Evolutionary conservation across 2,797 vertebrate species (phyloP).

Genomic region (Nannoperca obscura): DNA sequence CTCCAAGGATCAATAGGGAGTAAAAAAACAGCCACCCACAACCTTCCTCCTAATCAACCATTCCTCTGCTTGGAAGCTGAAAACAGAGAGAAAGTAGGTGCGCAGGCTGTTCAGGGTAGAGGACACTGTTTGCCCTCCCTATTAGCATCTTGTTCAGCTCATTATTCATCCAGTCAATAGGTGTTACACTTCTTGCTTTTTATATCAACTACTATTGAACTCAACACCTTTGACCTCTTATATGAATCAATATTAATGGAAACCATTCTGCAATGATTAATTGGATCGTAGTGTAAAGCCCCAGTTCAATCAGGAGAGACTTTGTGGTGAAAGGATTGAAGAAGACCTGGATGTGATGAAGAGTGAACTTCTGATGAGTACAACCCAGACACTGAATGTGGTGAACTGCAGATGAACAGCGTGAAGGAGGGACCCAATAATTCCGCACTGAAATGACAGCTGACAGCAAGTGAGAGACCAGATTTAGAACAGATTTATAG

Average conservation of each 20-base stretch:
- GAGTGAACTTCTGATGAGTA: too few species aligned
- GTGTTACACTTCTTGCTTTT: constrained; percentile 12
- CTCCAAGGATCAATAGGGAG: constrained; percentile 72
- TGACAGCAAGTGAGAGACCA: too few species aligned
- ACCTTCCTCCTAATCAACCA: constrained; percentile 52
- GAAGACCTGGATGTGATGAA: too few species aligned
- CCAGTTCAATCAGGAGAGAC: too few species aligned
- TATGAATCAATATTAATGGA: constrained; percentile 25
- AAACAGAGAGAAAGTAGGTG: constrained; percentile 5
- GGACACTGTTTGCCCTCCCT: constrained; percentile 32
- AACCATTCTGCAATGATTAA: constrained; percentile 5
- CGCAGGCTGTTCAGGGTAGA: constrained; percentile 22
- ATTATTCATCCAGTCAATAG: constrained; percentile 40
- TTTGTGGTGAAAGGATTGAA: too few species aligned
- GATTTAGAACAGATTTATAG: too few species aligned
- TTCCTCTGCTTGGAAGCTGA: constrained; percentile 31
- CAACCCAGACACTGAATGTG: too few species aligned
- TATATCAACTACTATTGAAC: constrained; percentile 21
- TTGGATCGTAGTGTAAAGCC: background rate
- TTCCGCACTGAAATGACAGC: too few species aligned
- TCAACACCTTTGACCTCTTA: constrained; percentile 27
- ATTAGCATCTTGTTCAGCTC: constrained; percentile 32
- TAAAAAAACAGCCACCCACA: constrained; percentile 67
- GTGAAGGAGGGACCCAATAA: too few species aligned
- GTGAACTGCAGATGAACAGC: too few species aligned